phyloP scores from a whole-genome alignment of 2,797 vertebrate species.

The Tapera naevia region DNA sequence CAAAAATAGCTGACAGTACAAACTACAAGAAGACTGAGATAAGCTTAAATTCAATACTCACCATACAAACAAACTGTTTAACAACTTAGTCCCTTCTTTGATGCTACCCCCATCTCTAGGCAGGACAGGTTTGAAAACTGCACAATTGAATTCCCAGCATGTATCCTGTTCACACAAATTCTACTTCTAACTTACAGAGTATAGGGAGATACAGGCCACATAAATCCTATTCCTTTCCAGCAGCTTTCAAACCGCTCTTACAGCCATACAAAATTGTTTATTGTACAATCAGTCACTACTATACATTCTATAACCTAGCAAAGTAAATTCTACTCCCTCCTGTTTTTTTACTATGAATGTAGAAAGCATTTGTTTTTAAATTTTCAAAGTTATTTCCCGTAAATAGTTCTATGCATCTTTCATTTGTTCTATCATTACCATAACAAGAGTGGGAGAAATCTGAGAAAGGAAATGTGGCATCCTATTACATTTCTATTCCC shows the following conservation, averaged over 20 bases:
- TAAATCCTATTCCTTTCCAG: neutral
- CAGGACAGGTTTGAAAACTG: neutral
- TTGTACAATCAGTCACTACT: neutral
- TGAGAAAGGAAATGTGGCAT: neutral
- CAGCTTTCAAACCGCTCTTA: neutral
- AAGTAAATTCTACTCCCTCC: neutral
- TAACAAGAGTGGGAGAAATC: neutral
- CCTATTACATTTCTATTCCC: neutral
- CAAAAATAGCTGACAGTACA: neutral
- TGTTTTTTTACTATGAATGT: neutral
- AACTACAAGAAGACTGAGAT: neutral
- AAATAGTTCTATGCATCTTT: neutral
- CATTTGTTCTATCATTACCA: neutral
- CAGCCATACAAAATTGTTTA: neutral
- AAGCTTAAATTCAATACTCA: neutral
- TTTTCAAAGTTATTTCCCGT: neutral
- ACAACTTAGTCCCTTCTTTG: neutral
- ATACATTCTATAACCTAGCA: neutral
- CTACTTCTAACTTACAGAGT: neutral
- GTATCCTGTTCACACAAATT: neutral
- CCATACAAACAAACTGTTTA: neutral
- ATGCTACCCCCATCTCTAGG: neutral
- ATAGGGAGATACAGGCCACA: neutral
- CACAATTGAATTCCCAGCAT: neutral
- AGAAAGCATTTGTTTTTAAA: neutral